phyloP scores from a whole-genome alignment of 2,113 vertebrate species.

The Petaurus breviceps region DNA sequence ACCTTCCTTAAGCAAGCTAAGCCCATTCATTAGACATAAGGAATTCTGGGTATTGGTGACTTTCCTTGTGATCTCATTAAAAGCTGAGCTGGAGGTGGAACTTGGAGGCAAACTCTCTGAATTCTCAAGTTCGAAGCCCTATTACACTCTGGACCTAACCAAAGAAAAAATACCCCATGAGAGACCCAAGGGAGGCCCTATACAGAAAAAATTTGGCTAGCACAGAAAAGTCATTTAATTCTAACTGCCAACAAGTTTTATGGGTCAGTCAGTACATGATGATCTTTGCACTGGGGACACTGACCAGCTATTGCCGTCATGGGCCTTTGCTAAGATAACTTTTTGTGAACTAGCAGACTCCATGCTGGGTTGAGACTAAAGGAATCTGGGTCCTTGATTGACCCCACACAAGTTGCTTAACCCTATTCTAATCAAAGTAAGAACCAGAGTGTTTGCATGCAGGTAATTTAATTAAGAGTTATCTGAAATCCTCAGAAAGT shows the following conservation, averaged over 20 bases:
- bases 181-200: slow-evolving; percentile 10
- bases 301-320: neutral
- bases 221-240: neutral
- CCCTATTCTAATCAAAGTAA: slow-evolving; percentile 44
- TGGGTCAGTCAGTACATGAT: neutral
- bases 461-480: slow-evolving; percentile 55
- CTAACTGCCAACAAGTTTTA: neutral
- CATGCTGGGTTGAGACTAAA: neutral
- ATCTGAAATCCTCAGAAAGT: slow-evolving; percentile 25
- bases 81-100: neutral
- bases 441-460: slow-evolving; percentile 31
- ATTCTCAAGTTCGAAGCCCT: neutral
- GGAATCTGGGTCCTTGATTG: neutral
- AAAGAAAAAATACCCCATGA: slow-evolving; percentile 33
- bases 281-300: neutral
- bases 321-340: slow-evolving; percentile 25
- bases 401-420: slow-evolving; percentile 28
- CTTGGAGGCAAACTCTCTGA: neutral
- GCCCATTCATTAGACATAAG: neutral
- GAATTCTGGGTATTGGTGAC: neutral
- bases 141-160: neutral
- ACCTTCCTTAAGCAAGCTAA: neutral
- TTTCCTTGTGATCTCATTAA: neutral
- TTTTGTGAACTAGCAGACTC: neutral
- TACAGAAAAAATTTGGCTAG: neutral